Evolutionary conservation across 2,888 invertebrate genomes (phyloP), one percentile per base, ranked within the genome.

Genomic region (Cyclophora albipunctata): DNA sequence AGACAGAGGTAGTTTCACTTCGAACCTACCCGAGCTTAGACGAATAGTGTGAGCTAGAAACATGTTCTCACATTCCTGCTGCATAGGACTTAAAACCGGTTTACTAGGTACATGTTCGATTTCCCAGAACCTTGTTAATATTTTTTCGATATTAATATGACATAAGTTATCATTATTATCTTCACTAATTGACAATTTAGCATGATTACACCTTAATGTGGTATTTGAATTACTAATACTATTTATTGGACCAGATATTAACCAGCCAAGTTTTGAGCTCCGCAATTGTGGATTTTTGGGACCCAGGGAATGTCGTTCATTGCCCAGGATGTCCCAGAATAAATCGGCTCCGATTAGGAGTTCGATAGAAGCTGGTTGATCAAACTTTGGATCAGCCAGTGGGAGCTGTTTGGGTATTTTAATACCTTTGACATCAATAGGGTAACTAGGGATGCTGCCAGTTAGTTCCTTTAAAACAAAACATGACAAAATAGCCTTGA

Each of bases 241-340:
- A 7, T 4, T n/a, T 41, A 58, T 57, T 43, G 59, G 51, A n/a
- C 57, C 57, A 4, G 52, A 48, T 7, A 57, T 40, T 3, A 59
- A 7, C 57, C 57, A 58, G n/a, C 54, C 55, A 5, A 60, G 47
- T 41, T 54, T 54, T 5, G 55, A 52, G 42, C 48, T 52, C 2
- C 43, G 48, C 45, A 60, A 46, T 2, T 40, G 53, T n/a, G 48
- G 55, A 5, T 47, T 52, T 5, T 48, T 45, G 3, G 40, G 2
- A 3, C 56, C 57, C 42, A 59, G 7, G 5, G 47, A 41, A 4
- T 46, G 46, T 37, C 55, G 58, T 44, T 55, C 33, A 3, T 34
- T 35, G 40, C 53, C 54, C 34, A 59, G 42, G 5, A 61, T 34
- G 4, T 62, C 55, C 55, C 61, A 58, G 37, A 35, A 34, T 34